phyloP scores from a whole-genome alignment of 2,797 vertebrate genomes.

The Etheostoma perlongum region DNA sequence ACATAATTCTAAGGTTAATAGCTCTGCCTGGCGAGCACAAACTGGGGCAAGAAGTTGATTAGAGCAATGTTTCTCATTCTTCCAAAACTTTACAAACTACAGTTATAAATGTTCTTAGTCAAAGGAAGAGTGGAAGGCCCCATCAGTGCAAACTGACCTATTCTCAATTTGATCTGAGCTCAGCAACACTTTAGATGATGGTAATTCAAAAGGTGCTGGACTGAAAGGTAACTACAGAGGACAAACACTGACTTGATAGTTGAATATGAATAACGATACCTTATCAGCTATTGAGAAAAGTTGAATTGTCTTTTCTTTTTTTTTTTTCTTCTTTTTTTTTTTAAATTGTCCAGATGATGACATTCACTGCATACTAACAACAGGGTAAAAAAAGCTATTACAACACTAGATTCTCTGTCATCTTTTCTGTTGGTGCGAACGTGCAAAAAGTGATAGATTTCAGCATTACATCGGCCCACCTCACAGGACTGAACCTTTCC shows the following conservation, averaged over 20 bases:
- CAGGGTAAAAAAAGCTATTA: not conserved
- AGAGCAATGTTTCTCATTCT: not conserved
- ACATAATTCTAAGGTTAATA: not conserved
- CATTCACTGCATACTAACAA: too few relatives aligned
- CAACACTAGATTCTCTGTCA: not conserved
- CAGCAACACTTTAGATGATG: not conserved
- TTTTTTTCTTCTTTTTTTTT: too few relatives aligned
- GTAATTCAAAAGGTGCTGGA: conserved; percentile 9
- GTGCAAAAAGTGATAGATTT: conserved; percentile 1
- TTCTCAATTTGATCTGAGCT: conserved; percentile 4
- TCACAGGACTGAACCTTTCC: conserved; percentile 6
- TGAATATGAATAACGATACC: not conserved
- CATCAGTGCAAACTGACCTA: conserved; percentile 6
- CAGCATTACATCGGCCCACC: not conserved
- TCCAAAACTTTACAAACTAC: conserved; percentile 1
- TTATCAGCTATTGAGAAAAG: not conserved
- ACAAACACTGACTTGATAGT: conserved; percentile 6
- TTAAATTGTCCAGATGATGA: too few relatives aligned
- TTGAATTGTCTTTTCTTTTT: too few relatives aligned
- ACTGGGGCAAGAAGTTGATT: not conserved
- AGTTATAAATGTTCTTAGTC: not conserved
- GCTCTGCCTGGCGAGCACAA: not conserved
- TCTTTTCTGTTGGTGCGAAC: conserved; percentile 8
- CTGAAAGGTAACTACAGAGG: conserved; percentile 30
- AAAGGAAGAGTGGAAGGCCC: conserved; percentile 3